Evolutionary conservation across 2,797 vertebrate species (phyloP).

Genomic region (Brotula barbata): DNA sequence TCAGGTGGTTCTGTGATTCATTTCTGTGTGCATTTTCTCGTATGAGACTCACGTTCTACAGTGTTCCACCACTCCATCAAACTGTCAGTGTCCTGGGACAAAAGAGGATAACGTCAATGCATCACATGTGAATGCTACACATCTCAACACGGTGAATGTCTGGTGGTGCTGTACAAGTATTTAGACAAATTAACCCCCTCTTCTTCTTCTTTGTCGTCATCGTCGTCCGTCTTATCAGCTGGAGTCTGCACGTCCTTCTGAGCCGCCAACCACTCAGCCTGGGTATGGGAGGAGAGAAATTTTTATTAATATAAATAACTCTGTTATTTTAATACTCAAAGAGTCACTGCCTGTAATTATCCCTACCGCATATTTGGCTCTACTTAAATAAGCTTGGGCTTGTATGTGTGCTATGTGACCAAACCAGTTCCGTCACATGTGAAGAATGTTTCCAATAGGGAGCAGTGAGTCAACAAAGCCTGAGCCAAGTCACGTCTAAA

Average conservation of each 20-base stretch:
- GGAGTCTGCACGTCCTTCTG: slow-evolving; percentile 62
- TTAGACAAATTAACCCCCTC: slow-evolving; percentile 62
- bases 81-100: slow-evolving; percentile 80
- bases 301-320: not conserved
- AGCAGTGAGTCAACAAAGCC: not conserved
- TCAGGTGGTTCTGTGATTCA: not conserved
- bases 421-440: too few species aligned
- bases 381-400: too few species aligned
- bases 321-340: not conserved
- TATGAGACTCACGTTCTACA: slow-evolving; percentile 75
- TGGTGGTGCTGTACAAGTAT: not conserved
- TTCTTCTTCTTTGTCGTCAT: too few species aligned
- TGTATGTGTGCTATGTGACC: slow-evolving; percentile 18
- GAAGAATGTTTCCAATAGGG: not conserved
- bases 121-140: not conserved
- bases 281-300: not conserved
- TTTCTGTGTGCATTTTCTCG: too few species aligned
- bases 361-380: too few species aligned
- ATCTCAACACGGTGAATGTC: not conserved
- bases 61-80: slow-evolving; percentile 83
- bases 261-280: slow-evolving; percentile 78
- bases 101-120: not conserved
- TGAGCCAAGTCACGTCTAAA: too few species aligned
- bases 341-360: too few species aligned
- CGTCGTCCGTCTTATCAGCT: slow-evolving; percentile 25